A percentile compares a stretch with the other conserved stretches of the same genome.
Evolutionary conservation across 2,113 vertebrate species (phyloP).

Genomic region (Malaclemys terrapin): DNA sequence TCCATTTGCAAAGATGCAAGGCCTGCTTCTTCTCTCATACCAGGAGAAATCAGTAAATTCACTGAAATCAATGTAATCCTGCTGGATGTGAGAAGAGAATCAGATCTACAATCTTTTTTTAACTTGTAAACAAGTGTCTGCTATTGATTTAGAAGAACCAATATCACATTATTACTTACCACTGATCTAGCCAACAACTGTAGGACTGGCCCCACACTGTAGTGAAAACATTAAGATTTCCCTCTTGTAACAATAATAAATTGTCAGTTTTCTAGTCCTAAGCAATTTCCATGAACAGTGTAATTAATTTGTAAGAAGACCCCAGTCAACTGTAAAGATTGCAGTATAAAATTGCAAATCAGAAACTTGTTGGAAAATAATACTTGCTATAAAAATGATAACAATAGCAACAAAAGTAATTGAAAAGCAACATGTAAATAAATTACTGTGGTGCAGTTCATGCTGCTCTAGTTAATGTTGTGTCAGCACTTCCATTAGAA

Average conservation of each 20-base stretch:
- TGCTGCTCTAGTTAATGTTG: constrained; percentile 64
- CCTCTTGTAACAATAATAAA: constrained; percentile 54
- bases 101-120: neutral
- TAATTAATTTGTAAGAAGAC: constrained; percentile 74
- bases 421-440: constrained; percentile 67
- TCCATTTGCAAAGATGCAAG: constrained; percentile 12
- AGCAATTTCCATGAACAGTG: constrained; percentile 62
- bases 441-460: constrained; percentile 39
- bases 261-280: constrained; percentile 60
- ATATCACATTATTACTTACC: constrained; percentile 24
- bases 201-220: neutral
- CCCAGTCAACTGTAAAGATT: constrained; percentile 59
- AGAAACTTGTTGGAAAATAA: constrained; percentile 72
- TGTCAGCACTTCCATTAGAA: constrained; percentile 65
- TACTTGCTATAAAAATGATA: constrained; percentile 71
- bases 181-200: neutral
- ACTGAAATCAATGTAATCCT: constrained; percentile 24
- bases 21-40: neutral
- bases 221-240: constrained; percentile 46
- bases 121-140: constrained; percentile 29
- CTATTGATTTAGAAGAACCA: constrained; percentile 19
- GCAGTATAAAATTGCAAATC: constrained; percentile 59
- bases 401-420: constrained; percentile 69
- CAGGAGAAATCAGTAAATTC: constrained; percentile 26
- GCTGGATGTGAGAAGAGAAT: constrained; percentile 33